phyloP scores from a whole-genome alignment of 1,140 invertebrate genomes.

The Limonius californicus region DNA sequence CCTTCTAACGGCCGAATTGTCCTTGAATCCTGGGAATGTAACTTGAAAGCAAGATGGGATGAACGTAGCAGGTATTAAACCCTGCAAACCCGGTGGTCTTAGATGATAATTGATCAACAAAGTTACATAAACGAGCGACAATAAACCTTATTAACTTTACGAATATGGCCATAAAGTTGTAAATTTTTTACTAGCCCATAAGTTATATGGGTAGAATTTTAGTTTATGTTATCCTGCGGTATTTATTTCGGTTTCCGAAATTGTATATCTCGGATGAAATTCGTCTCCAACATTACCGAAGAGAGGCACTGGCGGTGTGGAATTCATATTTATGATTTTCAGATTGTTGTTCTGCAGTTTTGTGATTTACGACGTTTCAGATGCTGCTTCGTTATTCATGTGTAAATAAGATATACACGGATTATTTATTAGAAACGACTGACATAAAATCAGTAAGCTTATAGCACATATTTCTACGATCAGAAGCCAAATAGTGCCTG shows the following conservation, averaged over 20 bases:
- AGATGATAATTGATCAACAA: slow-evolving; percentile 35
- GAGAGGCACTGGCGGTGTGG: background rate
- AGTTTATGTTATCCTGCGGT: background rate
- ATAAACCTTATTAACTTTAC: slow-evolving; percentile 25
- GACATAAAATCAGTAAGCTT: background rate
- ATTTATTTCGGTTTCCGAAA: slow-evolving; percentile 7
- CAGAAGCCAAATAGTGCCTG: too few species aligned
- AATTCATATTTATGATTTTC: background rate
- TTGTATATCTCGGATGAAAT: slow-evolving; percentile 1
- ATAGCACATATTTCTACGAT: too few species aligned
- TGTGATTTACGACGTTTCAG: background rate
- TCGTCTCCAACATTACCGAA: background rate
- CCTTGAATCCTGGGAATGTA: slow-evolving; percentile 15
- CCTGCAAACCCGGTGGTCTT: slow-evolving; percentile 33
- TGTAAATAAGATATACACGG: background rate
- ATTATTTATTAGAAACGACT: background rate
- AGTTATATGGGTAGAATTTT: slow-evolving; percentile 12
- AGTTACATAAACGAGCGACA: slow-evolving; percentile 27
- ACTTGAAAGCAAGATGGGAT: slow-evolving; percentile 21
- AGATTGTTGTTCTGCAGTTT: background rate
- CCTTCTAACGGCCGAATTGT: background rate
- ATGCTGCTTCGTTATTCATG: background rate
- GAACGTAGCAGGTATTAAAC: slow-evolving; percentile 24
- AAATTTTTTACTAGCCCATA: slow-evolving; percentile 21
- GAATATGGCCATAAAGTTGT: slow-evolving; percentile 25